Base-by-base conservation (phyloP, 2,888 invertebrate species). In the Arctia plantaginis region DNA sequence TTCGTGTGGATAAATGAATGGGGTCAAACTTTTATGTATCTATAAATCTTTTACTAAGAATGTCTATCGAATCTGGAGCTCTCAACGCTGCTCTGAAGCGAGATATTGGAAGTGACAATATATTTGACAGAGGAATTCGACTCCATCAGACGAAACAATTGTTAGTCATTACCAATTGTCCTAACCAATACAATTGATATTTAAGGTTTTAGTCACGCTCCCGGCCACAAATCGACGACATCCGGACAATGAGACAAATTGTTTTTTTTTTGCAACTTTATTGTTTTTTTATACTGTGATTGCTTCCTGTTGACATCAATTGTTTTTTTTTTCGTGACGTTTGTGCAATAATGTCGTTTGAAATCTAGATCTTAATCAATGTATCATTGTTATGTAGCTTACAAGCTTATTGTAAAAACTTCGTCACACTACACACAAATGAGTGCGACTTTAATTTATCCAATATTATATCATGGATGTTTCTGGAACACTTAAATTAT, bases 231-330 rank as follows among this genome's bases (percentile, higher is more conserved):
- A 88, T 87, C 76, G 80, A 65, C 73, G 77, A 73, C 86, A 81
- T 88, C 89, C 89, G 88, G 85, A 77, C 81, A 80, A 76, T 80
- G 79, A 78, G 83, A 82, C 84, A 74, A 83, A 77, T 82, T 79
- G 77, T 76, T 83, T 82, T 85, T 82, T 76, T 81, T 81, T 75
- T 77, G 64, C 68, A 73, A 77, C 71, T 81, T 80, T 77, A 82
- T 84, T 84, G 81, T 66, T 79, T 81, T n/a, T 88, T 69, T 84
- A 77, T 77, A 59, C 76, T 59, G 78, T 85, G 84, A 87, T 90
- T 86, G 75, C 73, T 88, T 88, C 89, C 89, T 85, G 84, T 78
- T 78, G 64, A 7, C 55, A 13, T 30, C 62, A 44, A 74, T 79
- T 80, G 75, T 81, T 77, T 67, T 73, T 79, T 82, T 77, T 64